A percentile compares a stretch with the other conserved stretches of the same genome.
These are phyloP conservation scores for Siderastrea siderea DNA, from an alignment of 92 coral and sea anemone genomes.

Conservation along the genomic window DNA sequence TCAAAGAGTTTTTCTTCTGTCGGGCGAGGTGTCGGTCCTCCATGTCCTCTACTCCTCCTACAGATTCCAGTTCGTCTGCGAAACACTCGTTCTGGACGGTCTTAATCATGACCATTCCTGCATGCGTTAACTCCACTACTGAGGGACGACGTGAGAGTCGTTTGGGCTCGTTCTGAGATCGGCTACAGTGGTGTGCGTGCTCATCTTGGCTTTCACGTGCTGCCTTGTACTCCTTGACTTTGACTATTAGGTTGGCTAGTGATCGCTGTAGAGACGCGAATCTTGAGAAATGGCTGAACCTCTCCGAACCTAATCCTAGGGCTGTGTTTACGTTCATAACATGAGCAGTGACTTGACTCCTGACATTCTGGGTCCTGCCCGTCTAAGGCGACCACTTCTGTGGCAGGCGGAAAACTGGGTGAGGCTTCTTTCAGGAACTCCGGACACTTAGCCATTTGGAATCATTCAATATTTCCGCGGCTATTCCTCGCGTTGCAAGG, in stretches of 20 bases:
- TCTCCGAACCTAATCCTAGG: too few species aligned
- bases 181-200: too few species aligned
- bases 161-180: background rate
- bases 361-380: background rate
- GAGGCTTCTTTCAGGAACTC: background rate
- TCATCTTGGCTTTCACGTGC: background rate
- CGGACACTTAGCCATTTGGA: too few species aligned
- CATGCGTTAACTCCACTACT: background rate
- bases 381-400: slow-evolving; percentile 29
- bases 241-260: background rate
- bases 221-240: background rate
- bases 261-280: background rate
- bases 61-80: too few species aligned
- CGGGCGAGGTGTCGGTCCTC: too few species aligned
- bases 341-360: background rate
- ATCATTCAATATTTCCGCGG: too few species aligned
- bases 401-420: background rate
- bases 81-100: background rate
- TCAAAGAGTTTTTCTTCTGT: too few species aligned
- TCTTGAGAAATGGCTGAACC: too few species aligned
- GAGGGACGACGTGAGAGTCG: background rate
- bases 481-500: too few species aligned
- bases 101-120: background rate
- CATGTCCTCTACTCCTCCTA: too few species aligned
- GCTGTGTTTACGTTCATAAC: too few species aligned